Base-by-base conservation (phyloP, 1,140 invertebrate genomes). In the Hycleus cichorii region DNA sequence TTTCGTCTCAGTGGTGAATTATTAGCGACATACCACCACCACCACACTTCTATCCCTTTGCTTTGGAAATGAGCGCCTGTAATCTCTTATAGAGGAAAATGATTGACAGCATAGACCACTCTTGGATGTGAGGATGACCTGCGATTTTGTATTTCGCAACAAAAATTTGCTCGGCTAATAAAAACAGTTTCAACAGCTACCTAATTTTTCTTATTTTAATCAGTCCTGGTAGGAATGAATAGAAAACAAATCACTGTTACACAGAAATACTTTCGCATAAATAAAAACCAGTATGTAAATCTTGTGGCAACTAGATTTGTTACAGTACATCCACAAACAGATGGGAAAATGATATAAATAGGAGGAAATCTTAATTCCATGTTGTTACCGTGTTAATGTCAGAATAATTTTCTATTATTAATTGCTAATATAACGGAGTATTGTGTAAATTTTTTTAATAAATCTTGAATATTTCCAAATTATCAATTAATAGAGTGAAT, bases 311-410 rank as follows among this genome's bases (percentile, higher is more conserved):
- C 39, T 32, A 49, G 58, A 60, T 64, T 57, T 49, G 55, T 64
- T 64, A 60, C 45, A 54, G 32, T 4, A 32, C 45, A 57, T 63
- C 57, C 58, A 64, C 18, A 12, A 39, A 44, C 10, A 10, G 54
- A 60, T 55, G 56, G 56, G 49, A 56, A 49, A 63, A 60, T 60
- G 18, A 32, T 32, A 32, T 32, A 60, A 64, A 64, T 59, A 59
- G 52, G 47, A 64, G 63, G 59, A 58, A 60, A 64, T 61, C 59
- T 64, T 60, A 58, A 61, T 61, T 64, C 52, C 56, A 64, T 61
- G 55, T 60, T 63, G 62, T 58, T 52, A 40, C 46, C 42, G 58
- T 60, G 58, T 63, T 63, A 60, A 63, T 55, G 62, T 60, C 62
- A 47, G 43, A 43, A 57, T 50, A 46, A 49, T 39, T 60, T 53